Evolutionary conservation across 2,888 invertebrate genomes (phyloP), one percentile per base, ranked within the genome.

Genomic region (Drosophila pseudotalamancana): DNA sequence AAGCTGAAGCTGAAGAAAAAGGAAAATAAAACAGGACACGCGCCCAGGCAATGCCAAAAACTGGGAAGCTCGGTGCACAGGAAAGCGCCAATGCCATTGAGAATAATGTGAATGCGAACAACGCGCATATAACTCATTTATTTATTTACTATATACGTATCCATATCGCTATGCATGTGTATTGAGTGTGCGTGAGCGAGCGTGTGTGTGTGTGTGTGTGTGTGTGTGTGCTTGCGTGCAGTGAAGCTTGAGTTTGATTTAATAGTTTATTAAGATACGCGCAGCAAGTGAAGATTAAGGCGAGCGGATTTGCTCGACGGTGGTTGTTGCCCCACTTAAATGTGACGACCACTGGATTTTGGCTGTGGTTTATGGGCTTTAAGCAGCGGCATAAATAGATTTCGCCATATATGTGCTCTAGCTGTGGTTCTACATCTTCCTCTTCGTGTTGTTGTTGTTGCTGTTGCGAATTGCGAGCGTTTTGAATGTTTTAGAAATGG

Each of bases 191-290:
- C 45, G n/a, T n/a, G n/a, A n/a, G n/a, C n/a, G n/a, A n/a, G n/a
- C n/a, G n/a, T n/a, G n/a, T n/a, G n/a, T n/a, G 56, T 56, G 16
- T 43, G 27, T 43, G 50, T 35, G 39, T 49, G 29, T 42, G 37
- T 43, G 54, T 45, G 40, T 43, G 49, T 72, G 63, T 62, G 72
- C 51, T 77, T 63, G 81, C 78, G 81, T 83, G 83, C 78, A 84
- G 79, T 77, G 81, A 68, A 80, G 82, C 84, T 83, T 84, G 84
- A 75, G 82, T 80, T 84, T 83, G 82, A 83, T 83, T 83, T 83
- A 83, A 83, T 84, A 83, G 83, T 83, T 83, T 83, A 83, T 83
- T 83, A 83, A 83, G 83, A 83, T 83, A 84, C 80, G 83, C 80
- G 80, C 68, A 60, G 75, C 77, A 82, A 83, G 80, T 83, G 81